Percentiles rank a stretch among this genome's conserved stretches.
Conservation (phyloP, 2,113 vertebrate genomes). For the Hassar affinis region DNA sequence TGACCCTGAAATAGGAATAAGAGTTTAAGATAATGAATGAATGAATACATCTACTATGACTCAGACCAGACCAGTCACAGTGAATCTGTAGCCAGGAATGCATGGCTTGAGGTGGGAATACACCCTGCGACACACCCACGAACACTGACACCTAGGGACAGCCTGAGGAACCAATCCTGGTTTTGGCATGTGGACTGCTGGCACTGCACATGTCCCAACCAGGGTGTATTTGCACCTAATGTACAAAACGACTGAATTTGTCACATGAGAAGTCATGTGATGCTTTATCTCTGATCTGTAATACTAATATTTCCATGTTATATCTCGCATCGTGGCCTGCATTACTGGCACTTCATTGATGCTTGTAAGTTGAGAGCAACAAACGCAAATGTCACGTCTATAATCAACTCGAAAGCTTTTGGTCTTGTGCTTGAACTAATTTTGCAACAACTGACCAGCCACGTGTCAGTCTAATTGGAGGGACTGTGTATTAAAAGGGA, state of each 20-base stretch:
- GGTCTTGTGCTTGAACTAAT: conserved; percentile 26
- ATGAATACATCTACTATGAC: neutral
- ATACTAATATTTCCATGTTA: conserved; percentile 17
- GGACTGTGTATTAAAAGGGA: neutral
- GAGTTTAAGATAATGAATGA: no score
- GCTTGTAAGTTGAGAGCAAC: conserved; percentile 6
- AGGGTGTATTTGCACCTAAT: neutral
- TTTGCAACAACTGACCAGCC: conserved; percentile 7
- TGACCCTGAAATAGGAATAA: no score
- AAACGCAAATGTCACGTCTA: conserved; percentile 18
- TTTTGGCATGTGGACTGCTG: neutral
- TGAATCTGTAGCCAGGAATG: neutral
- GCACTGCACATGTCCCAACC: neutral
- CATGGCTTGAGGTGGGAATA: neutral
- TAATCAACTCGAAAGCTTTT: conserved; percentile 11
- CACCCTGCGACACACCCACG: neutral
- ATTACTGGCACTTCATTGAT: neutral
- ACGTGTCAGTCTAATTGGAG: neutral
- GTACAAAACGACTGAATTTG: neutral
- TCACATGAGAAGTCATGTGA: neutral
- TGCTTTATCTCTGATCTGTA: neutral
- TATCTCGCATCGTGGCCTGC: neutral
- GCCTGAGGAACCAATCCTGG: neutral
- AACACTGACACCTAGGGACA: neutral
- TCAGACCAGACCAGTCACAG: neutral